These are phyloP conservation scores for Dolichallabes microphthalmus DNA, from an alignment of 2,113 vertebrate genomes.

Conservation along the genomic window DNA sequence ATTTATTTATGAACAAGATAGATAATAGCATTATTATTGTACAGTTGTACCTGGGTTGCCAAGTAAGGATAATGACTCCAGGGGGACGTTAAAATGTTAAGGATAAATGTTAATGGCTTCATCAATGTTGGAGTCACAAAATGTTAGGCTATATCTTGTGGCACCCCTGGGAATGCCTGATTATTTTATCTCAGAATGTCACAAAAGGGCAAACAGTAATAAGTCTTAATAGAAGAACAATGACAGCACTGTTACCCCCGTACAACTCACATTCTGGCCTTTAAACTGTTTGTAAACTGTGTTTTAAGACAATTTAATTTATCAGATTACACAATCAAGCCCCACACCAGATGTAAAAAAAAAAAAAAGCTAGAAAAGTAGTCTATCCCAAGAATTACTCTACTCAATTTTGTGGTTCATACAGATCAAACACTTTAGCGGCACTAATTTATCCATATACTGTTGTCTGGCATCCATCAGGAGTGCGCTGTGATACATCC, in stretches of 20 bases:
- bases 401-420: neutral
- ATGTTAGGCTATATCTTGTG: too few species aligned
- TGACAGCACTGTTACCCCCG: neutral
- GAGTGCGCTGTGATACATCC: neutral
- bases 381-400: neutral
- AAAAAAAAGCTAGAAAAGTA: neutral
- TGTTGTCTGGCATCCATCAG: neutral
- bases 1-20: neutral
- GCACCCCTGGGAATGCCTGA: too few species aligned
- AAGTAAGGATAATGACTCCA: too few species aligned
- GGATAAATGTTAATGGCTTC: too few species aligned
- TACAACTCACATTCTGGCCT: neutral
- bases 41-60: neutral
- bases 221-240: neutral
- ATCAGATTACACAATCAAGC: neutral
- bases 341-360: neutral
- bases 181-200: neutral
- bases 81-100: too few species aligned
- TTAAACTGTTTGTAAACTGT: neutral
- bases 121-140: too few species aligned
- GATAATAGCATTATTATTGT: neutral
- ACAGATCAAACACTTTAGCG: neutral
- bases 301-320: neutral
- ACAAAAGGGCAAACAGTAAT: neutral
- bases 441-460: neutral